Evolutionary conservation across 2,113 vertebrate species (phyloP).

Genomic region (Crotalus horridus): DNA sequence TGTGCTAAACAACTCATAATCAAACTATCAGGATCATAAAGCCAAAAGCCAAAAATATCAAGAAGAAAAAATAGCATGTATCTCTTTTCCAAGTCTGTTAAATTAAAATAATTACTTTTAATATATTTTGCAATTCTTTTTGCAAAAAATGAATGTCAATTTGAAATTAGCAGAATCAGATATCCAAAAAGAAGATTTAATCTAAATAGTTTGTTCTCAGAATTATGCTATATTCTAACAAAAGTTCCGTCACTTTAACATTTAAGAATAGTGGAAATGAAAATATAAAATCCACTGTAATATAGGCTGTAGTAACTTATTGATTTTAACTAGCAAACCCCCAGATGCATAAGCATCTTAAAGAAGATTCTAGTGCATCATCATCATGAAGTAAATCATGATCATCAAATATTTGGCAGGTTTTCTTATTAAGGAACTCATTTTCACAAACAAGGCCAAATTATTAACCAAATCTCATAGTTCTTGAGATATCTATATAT

Average conservation of each 20-base stretch:
- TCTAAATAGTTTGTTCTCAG: background rate
- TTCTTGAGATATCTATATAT: background rate
- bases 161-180: background rate
- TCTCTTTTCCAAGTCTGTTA: background rate
- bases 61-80: background rate
- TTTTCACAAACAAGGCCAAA: conserved; percentile 21
- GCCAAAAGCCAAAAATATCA: background rate
- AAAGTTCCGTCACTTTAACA: background rate
- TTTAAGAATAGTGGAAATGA: background rate
- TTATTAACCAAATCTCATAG: background rate
- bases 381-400: background rate
- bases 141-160: background rate
- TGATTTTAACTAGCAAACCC: background rate
- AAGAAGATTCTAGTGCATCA: background rate
- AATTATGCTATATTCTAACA: background rate
- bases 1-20: background rate
- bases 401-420: background rate
- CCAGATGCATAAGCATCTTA: background rate
- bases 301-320: background rate
- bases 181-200: background rate
- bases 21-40: background rate
- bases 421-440: background rate
- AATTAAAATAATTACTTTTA: background rate
- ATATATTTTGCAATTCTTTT: background rate
- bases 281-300: background rate